Evolutionary conservation across 2,113 vertebrate species (phyloP).

Genomic region (Cyanistes caeruleus): DNA sequence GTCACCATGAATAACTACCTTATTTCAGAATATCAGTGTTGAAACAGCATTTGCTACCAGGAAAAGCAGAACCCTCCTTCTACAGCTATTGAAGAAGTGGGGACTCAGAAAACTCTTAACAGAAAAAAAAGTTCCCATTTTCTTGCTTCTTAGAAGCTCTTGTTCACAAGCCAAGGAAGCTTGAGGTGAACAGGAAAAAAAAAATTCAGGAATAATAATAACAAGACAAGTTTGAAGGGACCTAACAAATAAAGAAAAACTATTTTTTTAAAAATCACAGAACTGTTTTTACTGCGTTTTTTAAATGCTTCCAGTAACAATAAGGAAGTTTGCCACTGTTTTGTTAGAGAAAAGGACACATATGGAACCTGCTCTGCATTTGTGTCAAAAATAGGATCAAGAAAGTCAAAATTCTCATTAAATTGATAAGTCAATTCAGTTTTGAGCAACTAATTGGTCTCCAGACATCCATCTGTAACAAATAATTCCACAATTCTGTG

Average conservation of each 20-base stretch:
- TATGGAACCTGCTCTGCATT: too few species aligned
- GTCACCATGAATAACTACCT: neutral
- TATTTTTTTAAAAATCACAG: neutral
- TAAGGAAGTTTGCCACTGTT: neutral
- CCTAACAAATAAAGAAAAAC: neutral
- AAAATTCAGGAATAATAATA: neutral
- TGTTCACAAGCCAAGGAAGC: neutral
- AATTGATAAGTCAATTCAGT: neutral
- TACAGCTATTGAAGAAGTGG: neutral
- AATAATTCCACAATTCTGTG: neutral
- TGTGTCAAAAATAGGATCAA: neutral
- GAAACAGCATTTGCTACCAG: neutral
- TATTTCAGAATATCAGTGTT: neutral
- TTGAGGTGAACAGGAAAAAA: neutral
- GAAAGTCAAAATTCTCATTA: neutral
- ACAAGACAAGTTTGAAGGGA: neutral
- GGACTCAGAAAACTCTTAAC: neutral
- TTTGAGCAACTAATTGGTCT: neutral
- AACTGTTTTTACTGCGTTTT: neutral
- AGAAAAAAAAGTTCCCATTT: neutral
- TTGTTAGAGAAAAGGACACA: neutral
- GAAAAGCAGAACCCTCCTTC: neutral
- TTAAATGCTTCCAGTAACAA: neutral
- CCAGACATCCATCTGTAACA: neutral
- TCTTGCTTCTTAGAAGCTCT: neutral